A percentile compares a stretch with the other conserved stretches of the same genome.
Conservation (phyloP, 2,888 invertebrate genomes). For the Drosophila heteroneura region DNA sequence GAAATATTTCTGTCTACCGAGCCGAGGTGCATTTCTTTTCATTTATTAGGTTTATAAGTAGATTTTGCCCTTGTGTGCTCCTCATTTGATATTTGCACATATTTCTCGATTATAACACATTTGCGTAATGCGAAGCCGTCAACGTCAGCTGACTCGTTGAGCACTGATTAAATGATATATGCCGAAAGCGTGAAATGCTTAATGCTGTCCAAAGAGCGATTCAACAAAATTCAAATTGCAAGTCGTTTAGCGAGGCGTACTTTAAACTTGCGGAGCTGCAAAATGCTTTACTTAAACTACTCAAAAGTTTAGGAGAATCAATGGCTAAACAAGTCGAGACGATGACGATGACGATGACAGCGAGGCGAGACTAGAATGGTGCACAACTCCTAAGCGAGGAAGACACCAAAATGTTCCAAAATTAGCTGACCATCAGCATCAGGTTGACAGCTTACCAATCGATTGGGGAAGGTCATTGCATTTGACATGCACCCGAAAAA, state of each 20-base stretch:
- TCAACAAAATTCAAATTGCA: conserved; percentile 21
- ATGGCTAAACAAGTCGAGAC: conserved; percentile 15
- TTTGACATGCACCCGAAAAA: conserved; percentile 16
- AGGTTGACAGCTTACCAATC: conserved; percentile 5
- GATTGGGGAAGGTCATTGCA: conserved; percentile 5
- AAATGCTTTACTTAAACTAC: conserved; percentile 25
- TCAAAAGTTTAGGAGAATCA: conserved; percentile 16
- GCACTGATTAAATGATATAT: not conserved
- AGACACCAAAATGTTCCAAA: conserved; percentile 27
- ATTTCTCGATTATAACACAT: no score
- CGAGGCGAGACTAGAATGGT: conserved; percentile 11
- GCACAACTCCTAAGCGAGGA: conserved; percentile 33
- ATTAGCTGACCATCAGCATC: conserved; percentile 12
- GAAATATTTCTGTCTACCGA: not conserved
- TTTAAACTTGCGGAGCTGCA: conserved; percentile 45
- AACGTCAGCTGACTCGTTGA: conserved; percentile 13
- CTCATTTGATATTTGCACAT: no score
- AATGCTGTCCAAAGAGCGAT: not conserved
- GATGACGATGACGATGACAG: not conserved
- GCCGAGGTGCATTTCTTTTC: not conserved
- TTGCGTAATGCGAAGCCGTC: not conserved
- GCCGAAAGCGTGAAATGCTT: conserved; percentile 1
- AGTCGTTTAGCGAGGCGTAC: conserved; percentile 1
- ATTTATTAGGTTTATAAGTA: not conserved
- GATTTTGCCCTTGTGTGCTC: no score